Percentiles rank a stretch among this genome's conserved stretches.
Evolutionary conservation across 1,140 invertebrate genomes (phyloP).

Genomic region (Drosophila tsacasi): DNA sequence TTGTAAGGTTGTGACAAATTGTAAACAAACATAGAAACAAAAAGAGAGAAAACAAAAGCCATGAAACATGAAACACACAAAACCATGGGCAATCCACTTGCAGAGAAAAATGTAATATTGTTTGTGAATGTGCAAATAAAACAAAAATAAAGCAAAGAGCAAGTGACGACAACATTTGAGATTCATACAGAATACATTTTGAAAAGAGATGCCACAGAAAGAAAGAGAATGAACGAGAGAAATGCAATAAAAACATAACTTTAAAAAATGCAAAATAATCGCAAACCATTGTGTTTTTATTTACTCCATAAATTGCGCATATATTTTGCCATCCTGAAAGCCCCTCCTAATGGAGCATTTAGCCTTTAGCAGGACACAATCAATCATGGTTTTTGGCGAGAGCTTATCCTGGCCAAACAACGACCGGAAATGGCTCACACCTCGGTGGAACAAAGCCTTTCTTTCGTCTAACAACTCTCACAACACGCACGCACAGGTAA

Average conservation of each 20-base stretch:
- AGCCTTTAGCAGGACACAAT: slow-evolving; percentile 22
- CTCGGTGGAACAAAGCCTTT: slow-evolving; percentile 20
- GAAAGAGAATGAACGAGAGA: slow-evolving; percentile 55
- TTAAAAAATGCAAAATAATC: slow-evolving; percentile 76
- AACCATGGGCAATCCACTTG: slow-evolving; percentile 67
- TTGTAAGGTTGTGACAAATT: slow-evolving; percentile 85
- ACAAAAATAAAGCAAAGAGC: slow-evolving; percentile 32
- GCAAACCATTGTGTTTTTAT: slow-evolving; percentile 42
- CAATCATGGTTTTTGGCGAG: slow-evolving; percentile 25
- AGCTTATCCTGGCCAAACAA: slow-evolving; percentile 21
- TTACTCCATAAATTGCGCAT: slow-evolving; percentile 2
- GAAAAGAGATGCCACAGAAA: slow-evolving; percentile 35
- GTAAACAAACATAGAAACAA: slow-evolving; percentile 75
- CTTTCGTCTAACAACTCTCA: slow-evolving; percentile 2
- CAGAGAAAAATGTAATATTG: slow-evolving; percentile 74
- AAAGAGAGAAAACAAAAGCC: slow-evolving; percentile 30
- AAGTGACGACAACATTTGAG: slow-evolving; percentile 61
- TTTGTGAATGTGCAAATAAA: slow-evolving; percentile 74
- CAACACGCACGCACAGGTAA: slow-evolving; percentile 7
- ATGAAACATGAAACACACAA: slow-evolving; percentile 41
- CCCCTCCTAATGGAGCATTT: not conserved
- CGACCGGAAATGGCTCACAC: slow-evolving; percentile 51
- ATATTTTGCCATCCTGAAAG: not conserved
- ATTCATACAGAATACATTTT: slow-evolving; percentile 66
- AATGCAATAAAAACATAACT: slow-evolving; percentile 81